Percentiles rank a stretch among this genome's conserved stretches.
Evolutionary conservation across 1,140 invertebrate species (phyloP).

Genomic region (Ceratina calcarata): DNA sequence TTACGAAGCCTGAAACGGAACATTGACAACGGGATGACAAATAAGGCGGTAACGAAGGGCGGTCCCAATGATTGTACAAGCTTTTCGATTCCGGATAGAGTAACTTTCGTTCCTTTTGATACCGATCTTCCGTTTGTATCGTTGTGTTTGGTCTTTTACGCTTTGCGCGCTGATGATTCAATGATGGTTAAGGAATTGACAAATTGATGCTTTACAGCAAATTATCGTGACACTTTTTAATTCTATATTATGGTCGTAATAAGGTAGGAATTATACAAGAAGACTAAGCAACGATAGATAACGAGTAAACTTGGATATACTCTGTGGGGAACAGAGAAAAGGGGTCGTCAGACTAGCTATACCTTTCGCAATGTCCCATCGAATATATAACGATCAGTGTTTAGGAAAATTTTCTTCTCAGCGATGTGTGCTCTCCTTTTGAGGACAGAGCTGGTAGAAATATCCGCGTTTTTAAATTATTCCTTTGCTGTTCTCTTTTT

Average conservation of each 20-base stretch:
- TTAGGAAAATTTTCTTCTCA: background rate
- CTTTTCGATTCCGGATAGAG: background rate
- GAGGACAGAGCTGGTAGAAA: background rate
- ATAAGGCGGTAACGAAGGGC: conserved; percentile 2
- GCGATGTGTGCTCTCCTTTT: background rate
- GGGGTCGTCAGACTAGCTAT: background rate
- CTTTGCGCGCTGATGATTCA: background rate
- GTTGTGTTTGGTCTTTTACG: background rate
- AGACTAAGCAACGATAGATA: background rate
- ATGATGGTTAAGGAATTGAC: background rate
- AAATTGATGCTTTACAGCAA: too few relatives aligned
- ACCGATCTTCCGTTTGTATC: too few relatives aligned
- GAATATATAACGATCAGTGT: background rate
- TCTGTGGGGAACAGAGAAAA: background rate
- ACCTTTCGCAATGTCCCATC: background rate
- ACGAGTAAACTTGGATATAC: conserved; percentile 4
- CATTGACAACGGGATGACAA: conserved; percentile 7
- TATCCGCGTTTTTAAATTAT: background rate
- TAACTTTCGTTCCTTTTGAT: background rate
- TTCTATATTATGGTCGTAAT: background rate
- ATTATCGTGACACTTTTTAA: background rate
- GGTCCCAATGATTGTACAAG: background rate
- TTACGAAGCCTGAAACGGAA: background rate
- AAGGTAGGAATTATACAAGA: background rate
- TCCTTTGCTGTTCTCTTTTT: background rate